Percentiles rank a stretch among this genome's conserved stretches.
These are phyloP conservation scores for Mirounga angustirostris DNA, from an alignment of 2,113 vertebrate genomes.

Conservation along the genomic window DNA sequence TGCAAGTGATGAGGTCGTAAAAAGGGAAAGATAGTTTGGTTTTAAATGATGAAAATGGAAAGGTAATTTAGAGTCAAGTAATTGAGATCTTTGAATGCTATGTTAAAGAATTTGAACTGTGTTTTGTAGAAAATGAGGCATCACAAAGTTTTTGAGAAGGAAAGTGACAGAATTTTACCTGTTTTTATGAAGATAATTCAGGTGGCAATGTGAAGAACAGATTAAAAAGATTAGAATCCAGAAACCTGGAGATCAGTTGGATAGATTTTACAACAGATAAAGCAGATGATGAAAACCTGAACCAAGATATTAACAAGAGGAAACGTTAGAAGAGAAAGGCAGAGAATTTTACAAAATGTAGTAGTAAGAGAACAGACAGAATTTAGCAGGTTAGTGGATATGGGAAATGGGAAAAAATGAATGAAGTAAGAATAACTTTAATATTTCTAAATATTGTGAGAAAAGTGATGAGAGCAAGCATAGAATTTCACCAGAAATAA, in stretches of 20 bases:
- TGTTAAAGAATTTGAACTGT: not conserved
- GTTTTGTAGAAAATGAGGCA: constrained; percentile 34
- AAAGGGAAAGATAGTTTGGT: constrained; percentile 42
- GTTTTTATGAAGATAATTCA: not conserved
- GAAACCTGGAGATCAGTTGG: not conserved
- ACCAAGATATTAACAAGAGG: not conserved
- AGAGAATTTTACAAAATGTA: not conserved
- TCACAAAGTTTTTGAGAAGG: not conserved
- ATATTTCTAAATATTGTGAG: not conserved
- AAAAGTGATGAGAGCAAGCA: not conserved
- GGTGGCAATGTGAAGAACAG: not conserved
- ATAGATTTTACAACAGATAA: not conserved
- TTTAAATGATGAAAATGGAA: constrained; percentile 44
- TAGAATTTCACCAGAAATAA: not conserved
- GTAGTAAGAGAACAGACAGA: not conserved
- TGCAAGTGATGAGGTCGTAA: not conserved
- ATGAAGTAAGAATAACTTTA: not conserved
- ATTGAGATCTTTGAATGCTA: constrained; percentile 1
- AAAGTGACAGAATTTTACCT: constrained; percentile 49
- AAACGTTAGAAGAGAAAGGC: not conserved
- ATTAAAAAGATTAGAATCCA: constrained; percentile 36
- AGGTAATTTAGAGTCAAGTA: constrained; percentile 36
- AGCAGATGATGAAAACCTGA: not conserved
- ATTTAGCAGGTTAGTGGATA: not conserved
- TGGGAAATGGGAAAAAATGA: not conserved